Evolutionary conservation across 2,797 vertebrate species (phyloP).

Genomic region (Labroides dimidiatus): DNA sequence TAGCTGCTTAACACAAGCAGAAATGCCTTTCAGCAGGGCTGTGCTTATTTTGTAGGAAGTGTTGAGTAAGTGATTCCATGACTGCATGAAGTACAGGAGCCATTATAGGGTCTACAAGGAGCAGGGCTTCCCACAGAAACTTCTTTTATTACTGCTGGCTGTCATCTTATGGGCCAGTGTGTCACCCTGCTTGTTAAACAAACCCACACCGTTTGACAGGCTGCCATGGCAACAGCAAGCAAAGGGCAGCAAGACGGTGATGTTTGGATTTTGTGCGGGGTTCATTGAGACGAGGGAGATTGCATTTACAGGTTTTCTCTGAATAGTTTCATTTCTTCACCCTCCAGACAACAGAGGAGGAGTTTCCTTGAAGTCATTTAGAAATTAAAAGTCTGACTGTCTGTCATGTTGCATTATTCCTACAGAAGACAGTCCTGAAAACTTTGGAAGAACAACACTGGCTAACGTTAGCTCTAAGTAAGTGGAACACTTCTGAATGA

Average conservation of each 20-base stretch:
- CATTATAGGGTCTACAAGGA: constrained; percentile 48
- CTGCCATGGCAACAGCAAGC: constrained; percentile 69
- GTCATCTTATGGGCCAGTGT: constrained; percentile 63
- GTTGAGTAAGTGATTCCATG: constrained; percentile 63
- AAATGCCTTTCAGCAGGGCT: constrained; percentile 61
- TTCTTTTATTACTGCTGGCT: constrained; percentile 63
- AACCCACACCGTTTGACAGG: constrained; percentile 48
- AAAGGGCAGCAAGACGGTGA: constrained; percentile 42
- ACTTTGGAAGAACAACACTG: constrained; percentile 95
- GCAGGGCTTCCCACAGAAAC: constrained; percentile 49
- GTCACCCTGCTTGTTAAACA: constrained; percentile 67
- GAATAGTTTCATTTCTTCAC: constrained; percentile 54
- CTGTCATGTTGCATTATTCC: constrained; percentile 69
- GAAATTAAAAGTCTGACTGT: constrained; percentile 50
- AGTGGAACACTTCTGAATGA: constrained; percentile 71
- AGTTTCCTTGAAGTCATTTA: constrained; percentile 37
- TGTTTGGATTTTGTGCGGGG: constrained; percentile 39
- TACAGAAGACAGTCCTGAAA: constrained; percentile 90
- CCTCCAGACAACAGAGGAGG: constrained; percentile 45
- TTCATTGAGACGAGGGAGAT: constrained; percentile 41
- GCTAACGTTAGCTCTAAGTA: constrained; percentile 93
- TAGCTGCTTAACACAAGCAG: constrained; percentile 51
- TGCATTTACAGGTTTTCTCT: constrained; percentile 34
- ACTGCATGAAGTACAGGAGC: constrained; percentile 49
- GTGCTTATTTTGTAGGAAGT: constrained; percentile 58